Evolutionary conservation across 1,140 invertebrate species (phyloP), one percentile per base, ranked within the genome.

Genomic region (Watersipora subatra): DNA sequence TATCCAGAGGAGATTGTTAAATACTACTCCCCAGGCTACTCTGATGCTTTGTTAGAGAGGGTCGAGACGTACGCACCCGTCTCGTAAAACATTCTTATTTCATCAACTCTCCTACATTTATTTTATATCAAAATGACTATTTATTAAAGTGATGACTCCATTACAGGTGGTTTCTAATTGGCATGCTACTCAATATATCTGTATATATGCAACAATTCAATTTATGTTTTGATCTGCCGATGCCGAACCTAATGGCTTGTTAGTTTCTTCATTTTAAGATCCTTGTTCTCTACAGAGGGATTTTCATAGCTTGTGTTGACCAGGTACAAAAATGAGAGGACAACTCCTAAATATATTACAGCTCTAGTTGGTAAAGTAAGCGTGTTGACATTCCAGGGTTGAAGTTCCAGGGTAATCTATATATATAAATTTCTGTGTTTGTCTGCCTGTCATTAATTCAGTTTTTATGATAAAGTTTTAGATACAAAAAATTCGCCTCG

Each of bases 1-100:
- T 92, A 88, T 74, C 89, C 89, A 34, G 88, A 90, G 75, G 89
- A 92, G 84, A 88, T 91, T 71, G 85, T 92, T 69, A 86, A 87
- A 86, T 90, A 88, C 73, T 90, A 89, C 76, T 87, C 88, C 2
- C 88, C 88, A 26, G 87, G 87, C 28, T 90, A 89, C 80, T 85
- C 88, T 7, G 87, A 89, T 68, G 83, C 83, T 57, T 79, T 90
- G 27, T 75, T 90, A 55, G 87, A 89, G 69, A 83, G 85, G 78
- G 86, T 90, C 1, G 88, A 90, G 70, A 83, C 86, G 28, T 89
- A 85, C 76, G 82, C 84, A 59, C 87, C 87, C 7, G 58, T 59
- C 22, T 7, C 22, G 7, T 59, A 59, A 17, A 28, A n/a, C n/a
- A n/a, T n/a, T n/a, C n/a, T n/a, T n/a, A n/a, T n/a, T n/a, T n/a